Conservation (phyloP, 2,888 invertebrate species). For the Cactoblastis cactorum region DNA sequence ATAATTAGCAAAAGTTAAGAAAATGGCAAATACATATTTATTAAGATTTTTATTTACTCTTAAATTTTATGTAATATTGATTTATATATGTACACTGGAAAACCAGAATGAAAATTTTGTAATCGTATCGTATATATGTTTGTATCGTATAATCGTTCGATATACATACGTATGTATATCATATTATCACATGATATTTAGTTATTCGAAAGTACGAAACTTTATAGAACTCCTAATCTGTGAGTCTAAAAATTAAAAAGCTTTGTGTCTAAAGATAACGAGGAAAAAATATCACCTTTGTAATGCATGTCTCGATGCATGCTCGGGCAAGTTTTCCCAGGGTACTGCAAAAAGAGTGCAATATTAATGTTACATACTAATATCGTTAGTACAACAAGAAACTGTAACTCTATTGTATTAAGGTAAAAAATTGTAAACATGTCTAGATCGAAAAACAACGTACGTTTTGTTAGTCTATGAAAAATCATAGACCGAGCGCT, state of each 20-base stretch:
- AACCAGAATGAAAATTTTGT: no score
- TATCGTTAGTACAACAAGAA: constrained; percentile 11
- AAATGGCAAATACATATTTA: no score
- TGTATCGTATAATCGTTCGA: no score
- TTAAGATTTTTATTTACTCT: no score
- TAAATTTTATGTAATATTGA: no score
- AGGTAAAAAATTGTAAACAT: not conserved
- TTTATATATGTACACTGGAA: no score
- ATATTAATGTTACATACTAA: constrained; percentile 30
- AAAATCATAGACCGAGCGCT: not conserved
- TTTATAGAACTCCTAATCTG: not conserved
- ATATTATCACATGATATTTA: no score
- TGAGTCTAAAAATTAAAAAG: not conserved
- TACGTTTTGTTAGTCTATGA: not conserved
- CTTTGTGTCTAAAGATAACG: not conserved
- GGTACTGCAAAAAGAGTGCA: constrained; percentile 75
- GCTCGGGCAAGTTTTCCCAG: constrained; percentile 91
- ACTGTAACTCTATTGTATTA: not conserved
- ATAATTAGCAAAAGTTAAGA: not conserved
- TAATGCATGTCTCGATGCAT: constrained; percentile 96
- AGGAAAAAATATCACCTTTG: constrained; percentile 80
- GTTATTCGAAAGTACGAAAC: no score
- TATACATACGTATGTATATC: no score
- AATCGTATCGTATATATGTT: no score
- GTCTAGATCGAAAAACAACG: not conserved